Evolutionary conservation across 1,140 invertebrate species (phyloP).

Genomic region (Melitaea cinxia): DNA sequence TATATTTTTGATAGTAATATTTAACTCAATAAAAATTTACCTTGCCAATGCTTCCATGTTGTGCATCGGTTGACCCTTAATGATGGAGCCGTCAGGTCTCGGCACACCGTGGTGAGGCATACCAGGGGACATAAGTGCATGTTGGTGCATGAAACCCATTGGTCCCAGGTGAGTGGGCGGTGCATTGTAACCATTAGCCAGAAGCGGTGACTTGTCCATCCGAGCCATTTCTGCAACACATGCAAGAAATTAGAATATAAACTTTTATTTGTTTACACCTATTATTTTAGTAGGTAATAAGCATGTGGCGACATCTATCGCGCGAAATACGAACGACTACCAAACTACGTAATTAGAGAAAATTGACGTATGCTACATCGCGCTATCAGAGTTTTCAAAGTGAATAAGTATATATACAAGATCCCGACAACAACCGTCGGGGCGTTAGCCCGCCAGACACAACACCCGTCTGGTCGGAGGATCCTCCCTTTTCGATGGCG

Average conservation of each 20-base stretch:
- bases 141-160: constrained; percentile 94
- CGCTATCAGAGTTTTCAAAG: too few species aligned
- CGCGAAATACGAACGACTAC: too few species aligned
- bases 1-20: neutral
- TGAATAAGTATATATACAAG: too few species aligned
- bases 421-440: too few species aligned
- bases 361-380: too few species aligned
- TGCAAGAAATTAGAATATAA: neutral
- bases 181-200: constrained; percentile 97
- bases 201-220: constrained; percentile 94
- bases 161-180: constrained; percentile 94
- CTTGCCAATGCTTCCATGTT: constrained; percentile 93
- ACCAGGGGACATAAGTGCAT: constrained; percentile 93
- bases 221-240: constrained; percentile 89
- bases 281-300: too few species aligned
- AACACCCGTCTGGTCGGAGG: too few species aligned
- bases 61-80: constrained; percentile 89
- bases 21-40: constrained; percentile 74
- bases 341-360: too few species aligned
- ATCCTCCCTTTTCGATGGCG: too few species aligned
- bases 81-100: constrained; percentile 87
- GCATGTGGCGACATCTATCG: too few species aligned
- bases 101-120: constrained; percentile 91
- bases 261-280: too few species aligned
- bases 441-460: too few species aligned